These are phyloP conservation scores for Rhabditoides inermis DNA, from an alignment of 2,888 invertebrate species.

Conservation along the genomic window DNA sequence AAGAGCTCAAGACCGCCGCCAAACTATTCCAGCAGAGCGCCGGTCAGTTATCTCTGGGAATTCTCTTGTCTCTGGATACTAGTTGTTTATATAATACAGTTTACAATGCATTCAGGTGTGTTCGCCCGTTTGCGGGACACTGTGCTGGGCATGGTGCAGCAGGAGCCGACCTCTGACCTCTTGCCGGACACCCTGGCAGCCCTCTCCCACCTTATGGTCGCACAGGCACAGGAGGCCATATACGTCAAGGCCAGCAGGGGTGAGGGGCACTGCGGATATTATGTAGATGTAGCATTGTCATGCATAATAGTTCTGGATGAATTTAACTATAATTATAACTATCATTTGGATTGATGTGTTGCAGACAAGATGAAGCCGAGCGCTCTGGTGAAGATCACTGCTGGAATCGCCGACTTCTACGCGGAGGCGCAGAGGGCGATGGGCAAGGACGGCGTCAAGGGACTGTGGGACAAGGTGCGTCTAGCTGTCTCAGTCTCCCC, in stretches of 20 bases:
- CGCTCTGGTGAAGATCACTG: conserved; percentile 80
- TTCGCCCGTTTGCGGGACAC: conserved; percentile 71
- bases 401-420: conserved; percentile 86
- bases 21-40: conserved; percentile 74
- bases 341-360: conserved; percentile 17
- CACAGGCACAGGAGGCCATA: conserved; percentile 95
- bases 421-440: conserved; percentile 78
- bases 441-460: conserved; percentile 72
- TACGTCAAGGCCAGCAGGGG: conserved; percentile 73
- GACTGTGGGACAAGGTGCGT: conserved; percentile 78
- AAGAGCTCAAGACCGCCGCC: conserved; percentile 81
- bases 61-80: background rate
- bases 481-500: conserved; percentile 11
- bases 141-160: conserved; percentile 70
- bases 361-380: conserved; percentile 87
- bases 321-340: background rate
- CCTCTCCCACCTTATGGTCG: conserved; percentile 78
- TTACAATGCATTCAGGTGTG: conserved; percentile 63
- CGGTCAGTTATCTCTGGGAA: conserved; percentile 5
- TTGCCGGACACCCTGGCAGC: conserved; percentile 81
- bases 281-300: background rate
- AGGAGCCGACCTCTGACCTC: conserved; percentile 90
- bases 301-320: background rate
- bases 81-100: too few species aligned
- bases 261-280: conserved; percentile 17